Conservation (phyloP, 2,888 invertebrate species). For the Idaea aversata region DNA sequence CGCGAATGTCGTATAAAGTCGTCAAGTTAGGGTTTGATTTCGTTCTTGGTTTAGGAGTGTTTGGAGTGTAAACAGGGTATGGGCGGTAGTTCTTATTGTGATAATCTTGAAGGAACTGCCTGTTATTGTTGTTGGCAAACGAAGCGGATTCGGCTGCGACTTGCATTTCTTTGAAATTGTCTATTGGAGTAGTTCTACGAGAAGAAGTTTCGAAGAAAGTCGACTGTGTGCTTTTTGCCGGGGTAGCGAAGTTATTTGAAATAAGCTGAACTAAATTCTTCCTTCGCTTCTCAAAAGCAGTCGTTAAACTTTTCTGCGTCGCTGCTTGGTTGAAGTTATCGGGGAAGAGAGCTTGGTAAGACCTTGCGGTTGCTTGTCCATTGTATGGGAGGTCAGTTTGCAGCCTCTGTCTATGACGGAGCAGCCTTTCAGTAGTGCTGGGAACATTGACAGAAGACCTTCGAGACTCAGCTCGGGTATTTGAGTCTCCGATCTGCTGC, state of each 20-base stretch:
- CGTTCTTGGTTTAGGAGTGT: constrained; percentile 48
- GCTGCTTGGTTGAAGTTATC: constrained; percentile 50
- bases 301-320: constrained; percentile 58
- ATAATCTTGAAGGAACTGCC: constrained; percentile 68
- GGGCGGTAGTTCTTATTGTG: constrained; percentile 65
- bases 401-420: constrained; percentile 57
- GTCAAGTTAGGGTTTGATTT: constrained; percentile 66
- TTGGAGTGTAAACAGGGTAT: constrained; percentile 69
- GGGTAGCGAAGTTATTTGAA: constrained; percentile 60
- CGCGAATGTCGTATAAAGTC: constrained; percentile 68
- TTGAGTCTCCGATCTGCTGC: constrained; percentile 60
- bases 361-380: constrained; percentile 57
- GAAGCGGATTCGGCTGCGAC: constrained; percentile 88
- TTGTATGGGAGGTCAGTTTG: constrained; percentile 48
- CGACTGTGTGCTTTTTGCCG: constrained; percentile 53
- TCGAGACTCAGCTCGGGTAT: constrained; percentile 58
- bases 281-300: constrained; percentile 61
- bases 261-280: constrained; percentile 68
- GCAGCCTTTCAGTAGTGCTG: constrained; percentile 63
- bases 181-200: constrained; percentile 61
- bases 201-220: constrained; percentile 60
- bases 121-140: constrained; percentile 81
- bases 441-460: constrained; percentile 55
- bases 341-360: constrained; percentile 58
- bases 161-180: constrained; percentile 82